Evolutionary conservation across 2,113 vertebrate genomes (phyloP).

Genomic region (Isichthys henryi): DNA sequence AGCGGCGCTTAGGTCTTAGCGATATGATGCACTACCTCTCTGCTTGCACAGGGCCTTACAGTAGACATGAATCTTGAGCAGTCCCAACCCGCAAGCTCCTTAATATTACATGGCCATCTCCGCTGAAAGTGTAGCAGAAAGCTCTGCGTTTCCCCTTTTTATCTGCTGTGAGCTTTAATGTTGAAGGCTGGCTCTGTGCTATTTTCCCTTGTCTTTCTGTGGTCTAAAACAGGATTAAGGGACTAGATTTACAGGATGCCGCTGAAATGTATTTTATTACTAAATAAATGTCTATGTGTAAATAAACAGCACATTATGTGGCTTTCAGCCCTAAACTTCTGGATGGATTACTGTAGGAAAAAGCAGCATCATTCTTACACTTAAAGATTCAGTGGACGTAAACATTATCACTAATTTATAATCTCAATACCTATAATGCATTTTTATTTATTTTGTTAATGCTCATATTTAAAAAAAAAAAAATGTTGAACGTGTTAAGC

Average conservation of each 20-base stretch:
- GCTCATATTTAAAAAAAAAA: neutral
- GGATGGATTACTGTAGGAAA: neutral
- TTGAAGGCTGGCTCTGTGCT: neutral
- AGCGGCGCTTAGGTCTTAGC: conserved; percentile 1
- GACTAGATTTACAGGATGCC: neutral
- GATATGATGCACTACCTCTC: neutral
- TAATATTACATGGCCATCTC: conserved; percentile 3
- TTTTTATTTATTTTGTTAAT: neutral
- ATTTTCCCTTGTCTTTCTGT: neutral
- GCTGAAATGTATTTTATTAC: neutral
- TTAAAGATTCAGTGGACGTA: neutral
- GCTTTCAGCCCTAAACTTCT: neutral
- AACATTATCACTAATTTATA: neutral
- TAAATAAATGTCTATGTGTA: neutral
- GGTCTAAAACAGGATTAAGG: neutral
- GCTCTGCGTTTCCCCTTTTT: neutral
- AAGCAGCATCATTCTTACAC: neutral
- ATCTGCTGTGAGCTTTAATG: neutral
- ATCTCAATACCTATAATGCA: neutral
- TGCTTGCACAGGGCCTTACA: neutral
- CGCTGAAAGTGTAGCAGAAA: neutral
- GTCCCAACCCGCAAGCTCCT: conserved; percentile 1
- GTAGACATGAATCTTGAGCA: conserved; percentile 1
- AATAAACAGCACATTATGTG: neutral
- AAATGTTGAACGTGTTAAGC: neutral